phyloP scores from a whole-genome alignment of 2,113 vertebrate species.

The Ammodytes marinus region DNA sequence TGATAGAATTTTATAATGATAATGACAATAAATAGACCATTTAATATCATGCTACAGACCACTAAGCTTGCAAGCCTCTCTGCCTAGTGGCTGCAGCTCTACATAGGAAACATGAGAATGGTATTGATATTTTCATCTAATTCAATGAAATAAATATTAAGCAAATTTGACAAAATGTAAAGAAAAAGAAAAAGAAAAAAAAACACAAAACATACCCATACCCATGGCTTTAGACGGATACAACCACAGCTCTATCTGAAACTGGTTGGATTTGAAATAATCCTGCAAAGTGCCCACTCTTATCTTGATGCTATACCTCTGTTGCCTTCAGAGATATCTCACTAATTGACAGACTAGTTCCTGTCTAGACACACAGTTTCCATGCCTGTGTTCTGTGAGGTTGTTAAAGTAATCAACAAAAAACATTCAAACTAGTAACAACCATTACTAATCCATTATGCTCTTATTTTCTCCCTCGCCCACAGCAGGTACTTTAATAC shows the following conservation, averaged over 20 bases:
- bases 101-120: too few relatives aligned
- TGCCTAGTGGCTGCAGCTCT: too few relatives aligned
- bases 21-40: too few relatives aligned
- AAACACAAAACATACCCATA: slow-evolving; percentile 34
- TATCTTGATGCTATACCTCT: slow-evolving; percentile 27
- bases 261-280: slow-evolving; percentile 28
- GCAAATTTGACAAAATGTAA: too few relatives aligned
- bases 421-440: slow-evolving; percentile 5
- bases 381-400: neutral
- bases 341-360: slow-evolving; percentile 17
- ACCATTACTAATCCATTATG: neutral
- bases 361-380: slow-evolving; percentile 19
- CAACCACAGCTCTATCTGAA: slow-evolving; percentile 24
- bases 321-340: neutral
- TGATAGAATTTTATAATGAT: too few relatives aligned
- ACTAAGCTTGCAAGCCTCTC: too few relatives aligned
- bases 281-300: slow-evolving; percentile 28
- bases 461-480: neutral
- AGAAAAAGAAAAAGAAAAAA: too few relatives aligned
- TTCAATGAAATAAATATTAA: too few relatives aligned
- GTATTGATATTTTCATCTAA: too few relatives aligned
- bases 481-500: neutral
- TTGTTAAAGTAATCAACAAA: slow-evolving; percentile 18
- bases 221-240: slow-evolving; percentile 33
- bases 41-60: too few relatives aligned